phyloP scores from a whole-genome alignment of 2,113 vertebrate genomes.

The Chionis minor region DNA sequence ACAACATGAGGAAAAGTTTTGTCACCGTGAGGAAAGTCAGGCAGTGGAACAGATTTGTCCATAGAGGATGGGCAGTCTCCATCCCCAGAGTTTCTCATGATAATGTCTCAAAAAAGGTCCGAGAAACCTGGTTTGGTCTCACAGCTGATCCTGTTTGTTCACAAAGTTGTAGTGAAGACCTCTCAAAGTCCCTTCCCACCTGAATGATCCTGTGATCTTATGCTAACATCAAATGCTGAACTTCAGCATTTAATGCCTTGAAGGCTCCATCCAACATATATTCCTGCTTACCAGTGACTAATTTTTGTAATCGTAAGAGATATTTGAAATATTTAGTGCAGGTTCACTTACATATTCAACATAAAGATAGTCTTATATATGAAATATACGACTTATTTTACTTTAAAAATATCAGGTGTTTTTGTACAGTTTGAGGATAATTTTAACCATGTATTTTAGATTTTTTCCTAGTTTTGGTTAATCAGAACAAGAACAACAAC shows the following conservation, averaged over 20 bases:
- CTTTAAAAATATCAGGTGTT: background rate
- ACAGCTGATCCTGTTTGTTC: background rate
- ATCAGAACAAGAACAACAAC: background rate
- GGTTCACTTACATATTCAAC: background rate
- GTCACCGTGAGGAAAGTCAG: background rate
- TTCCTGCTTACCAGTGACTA: background rate
- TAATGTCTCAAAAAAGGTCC: background rate
- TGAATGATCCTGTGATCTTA: background rate
- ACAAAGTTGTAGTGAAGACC: background rate
- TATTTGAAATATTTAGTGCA: background rate
- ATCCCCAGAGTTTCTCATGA: background rate
- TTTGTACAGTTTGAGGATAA: background rate
- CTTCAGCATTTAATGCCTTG: background rate
- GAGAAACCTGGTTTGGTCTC: background rate
- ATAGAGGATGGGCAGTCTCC: background rate
- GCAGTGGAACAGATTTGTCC: background rate
- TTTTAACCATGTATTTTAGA: background rate
- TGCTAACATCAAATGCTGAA: background rate
- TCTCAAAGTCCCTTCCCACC: background rate
- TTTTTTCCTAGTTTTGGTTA: background rate
- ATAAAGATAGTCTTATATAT: background rate
- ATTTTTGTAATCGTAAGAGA: background rate
- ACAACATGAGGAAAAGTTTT: background rate
- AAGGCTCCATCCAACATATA: background rate
- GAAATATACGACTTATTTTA: background rate